A percentile compares a stretch with the other conserved stretches of the same genome.
Evolutionary conservation across 2,888 invertebrate species (phyloP).

Genomic region (Campopleginae sp.): DNA sequence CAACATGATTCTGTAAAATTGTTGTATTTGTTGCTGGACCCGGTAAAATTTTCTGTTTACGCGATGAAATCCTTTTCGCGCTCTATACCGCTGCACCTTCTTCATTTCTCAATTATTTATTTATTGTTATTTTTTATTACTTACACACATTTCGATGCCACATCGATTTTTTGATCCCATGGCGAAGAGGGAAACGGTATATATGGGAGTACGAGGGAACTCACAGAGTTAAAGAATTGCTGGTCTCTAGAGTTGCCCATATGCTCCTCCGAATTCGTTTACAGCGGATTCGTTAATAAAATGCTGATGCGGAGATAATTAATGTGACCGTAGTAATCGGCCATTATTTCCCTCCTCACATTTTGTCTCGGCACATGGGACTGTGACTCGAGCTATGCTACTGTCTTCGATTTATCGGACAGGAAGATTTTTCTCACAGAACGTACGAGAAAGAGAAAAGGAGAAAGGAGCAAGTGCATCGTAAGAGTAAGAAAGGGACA

Average conservation of each 20-base stretch:
- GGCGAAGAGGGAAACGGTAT: background rate
- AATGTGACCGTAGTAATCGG: conserved; percentile 68
- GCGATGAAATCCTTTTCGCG: too few species aligned
- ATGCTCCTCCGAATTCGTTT: background rate
- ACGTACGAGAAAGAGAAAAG: conserved; percentile 48
- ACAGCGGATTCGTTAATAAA: conserved; percentile 58
- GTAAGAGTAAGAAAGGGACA: conserved; percentile 31
- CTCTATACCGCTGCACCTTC: too few species aligned
- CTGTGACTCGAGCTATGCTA: conserved; percentile 71
- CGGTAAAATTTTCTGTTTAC: too few species aligned
- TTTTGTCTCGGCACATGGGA: conserved; percentile 64
- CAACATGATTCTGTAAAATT: background rate
- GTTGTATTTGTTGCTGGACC: too few species aligned
- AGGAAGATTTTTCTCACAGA: conserved; percentile 76
- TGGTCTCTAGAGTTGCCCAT: background rate
- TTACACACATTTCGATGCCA: too few species aligned
- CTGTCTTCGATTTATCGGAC: conserved; percentile 76
- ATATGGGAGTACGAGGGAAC: background rate
- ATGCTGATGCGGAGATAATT: conserved; percentile 67
- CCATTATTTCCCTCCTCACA: conserved; percentile 68
- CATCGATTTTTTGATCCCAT: too few species aligned
- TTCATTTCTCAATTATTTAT: too few species aligned
- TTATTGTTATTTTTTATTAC: too few species aligned
- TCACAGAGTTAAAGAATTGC: background rate
- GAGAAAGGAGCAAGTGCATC: background rate